Percentiles rank a stretch among this genome's conserved stretches.
These are phyloP conservation scores for Yponomeuta malinellus DNA, from an alignment of 2,888 invertebrate species.

Conservation along the genomic window DNA sequence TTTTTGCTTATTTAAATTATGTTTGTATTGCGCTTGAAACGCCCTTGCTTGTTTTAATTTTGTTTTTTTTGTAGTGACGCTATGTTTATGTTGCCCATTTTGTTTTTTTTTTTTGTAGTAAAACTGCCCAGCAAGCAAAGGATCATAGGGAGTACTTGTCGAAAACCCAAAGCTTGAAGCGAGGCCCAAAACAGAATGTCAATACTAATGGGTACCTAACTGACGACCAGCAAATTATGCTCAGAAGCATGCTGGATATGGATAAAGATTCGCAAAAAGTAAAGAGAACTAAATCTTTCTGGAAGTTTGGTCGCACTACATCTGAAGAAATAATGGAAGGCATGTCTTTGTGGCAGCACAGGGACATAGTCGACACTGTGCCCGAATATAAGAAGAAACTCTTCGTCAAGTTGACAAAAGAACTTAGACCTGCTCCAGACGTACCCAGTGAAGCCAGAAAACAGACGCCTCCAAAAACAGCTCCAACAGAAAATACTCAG, in stretches of 20 bases:
- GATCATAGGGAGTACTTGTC: constrained; percentile 60
- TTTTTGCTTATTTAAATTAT: constrained; percentile 20
- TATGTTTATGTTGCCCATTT: constrained; percentile 25
- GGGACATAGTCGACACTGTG: constrained; percentile 85
- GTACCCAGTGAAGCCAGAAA: constrained; percentile 50
- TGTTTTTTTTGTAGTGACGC: constrained; percentile 22
- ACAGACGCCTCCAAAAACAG: constrained; percentile 43
- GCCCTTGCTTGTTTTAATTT: constrained; percentile 29
- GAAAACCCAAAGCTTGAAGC: constrained; percentile 67
- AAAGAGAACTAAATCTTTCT: constrained; percentile 89
- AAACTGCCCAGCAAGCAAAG: constrained; percentile 53
- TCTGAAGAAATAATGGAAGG: constrained; percentile 88
- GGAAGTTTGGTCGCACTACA: constrained; percentile 85
- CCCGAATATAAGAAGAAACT: constrained; percentile 70
- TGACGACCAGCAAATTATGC: constrained; percentile 72
- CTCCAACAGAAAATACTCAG: constrained; percentile 39
- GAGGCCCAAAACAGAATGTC: constrained; percentile 52
- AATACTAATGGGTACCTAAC: constrained; percentile 67
- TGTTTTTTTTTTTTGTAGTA: constrained; percentile 55
- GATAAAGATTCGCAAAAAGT: constrained; percentile 80
- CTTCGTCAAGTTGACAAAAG: constrained; percentile 65
- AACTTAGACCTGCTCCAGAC: constrained; percentile 59
- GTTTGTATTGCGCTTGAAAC: constrained; percentile 27
- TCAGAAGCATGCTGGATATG: constrained; percentile 68
- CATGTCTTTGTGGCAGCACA: constrained; percentile 91